Conservation (phyloP, 2,113 vertebrate species). For the Microcebus tavaratra region DNA sequence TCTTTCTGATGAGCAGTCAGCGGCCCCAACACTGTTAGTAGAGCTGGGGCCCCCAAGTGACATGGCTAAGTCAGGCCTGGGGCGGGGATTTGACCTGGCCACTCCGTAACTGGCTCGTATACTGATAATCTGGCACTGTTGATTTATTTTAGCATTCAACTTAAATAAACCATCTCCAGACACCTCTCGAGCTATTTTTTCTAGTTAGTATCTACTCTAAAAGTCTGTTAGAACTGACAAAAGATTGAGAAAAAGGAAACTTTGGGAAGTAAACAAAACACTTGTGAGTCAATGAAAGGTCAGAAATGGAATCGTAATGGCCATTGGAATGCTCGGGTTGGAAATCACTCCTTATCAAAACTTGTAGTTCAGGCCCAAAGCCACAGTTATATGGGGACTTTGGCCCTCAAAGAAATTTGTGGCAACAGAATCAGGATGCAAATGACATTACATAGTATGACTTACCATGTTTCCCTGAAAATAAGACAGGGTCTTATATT, state of each 20-base stretch:
- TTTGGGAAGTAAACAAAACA: not conserved
- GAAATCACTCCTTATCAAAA: not conserved
- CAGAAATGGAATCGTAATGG: not conserved
- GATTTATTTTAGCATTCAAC: not conserved
- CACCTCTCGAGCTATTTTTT: not conserved
- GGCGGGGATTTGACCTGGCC: not conserved
- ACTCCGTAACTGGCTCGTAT: not conserved
- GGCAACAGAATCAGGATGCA: not conserved
- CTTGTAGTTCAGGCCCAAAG: not conserved
- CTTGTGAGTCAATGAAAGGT: not conserved
- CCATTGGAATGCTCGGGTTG: not conserved
- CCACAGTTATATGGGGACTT: not conserved
- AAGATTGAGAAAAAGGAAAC: not conserved
- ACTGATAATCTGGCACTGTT: not conserved
- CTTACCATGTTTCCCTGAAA: too few relatives aligned
- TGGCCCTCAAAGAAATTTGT: not conserved
- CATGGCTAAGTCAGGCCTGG: not conserved
- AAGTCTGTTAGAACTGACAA: not conserved
- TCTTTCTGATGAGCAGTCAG: not conserved
- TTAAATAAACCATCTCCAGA: conserved; percentile 2
- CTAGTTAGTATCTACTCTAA: not conserved
- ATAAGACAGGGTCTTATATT: too few relatives aligned
- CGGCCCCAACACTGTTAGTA: not conserved
- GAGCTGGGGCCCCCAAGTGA: not conserved
- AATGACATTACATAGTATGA: not conserved